Conservation (phyloP, 30 jellyfish, hydroid and myxozoan genomes). For the Aurelia sp. region DNA sequence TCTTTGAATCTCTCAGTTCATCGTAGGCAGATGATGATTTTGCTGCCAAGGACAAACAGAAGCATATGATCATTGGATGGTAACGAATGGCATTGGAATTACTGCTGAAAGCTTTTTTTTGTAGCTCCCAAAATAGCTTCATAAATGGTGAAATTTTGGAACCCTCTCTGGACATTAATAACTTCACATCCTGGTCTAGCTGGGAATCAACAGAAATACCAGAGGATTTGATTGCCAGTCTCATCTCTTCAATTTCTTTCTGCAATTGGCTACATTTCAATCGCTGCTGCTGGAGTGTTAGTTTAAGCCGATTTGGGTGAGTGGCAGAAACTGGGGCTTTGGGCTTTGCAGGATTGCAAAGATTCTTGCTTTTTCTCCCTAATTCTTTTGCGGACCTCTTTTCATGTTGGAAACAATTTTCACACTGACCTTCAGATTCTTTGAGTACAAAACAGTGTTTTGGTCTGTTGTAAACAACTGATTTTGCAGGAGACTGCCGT, state of each 20-base stretch:
- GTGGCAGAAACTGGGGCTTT: constrained; percentile 57
- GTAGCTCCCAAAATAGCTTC: constrained; percentile 88
- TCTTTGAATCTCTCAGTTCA: constrained; percentile 60
- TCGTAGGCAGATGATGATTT: constrained; percentile 83
- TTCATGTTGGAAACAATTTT: neutral
- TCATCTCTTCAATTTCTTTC: constrained; percentile 38
- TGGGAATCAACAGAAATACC: constrained; percentile 17
- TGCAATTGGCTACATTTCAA: constrained; percentile 44
- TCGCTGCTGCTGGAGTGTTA: constrained; percentile 56
- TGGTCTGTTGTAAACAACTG: constrained; percentile 32
- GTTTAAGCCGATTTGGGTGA: constrained; percentile 45
- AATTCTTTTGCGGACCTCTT: neutral
- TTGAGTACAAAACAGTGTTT: constrained; percentile 31
- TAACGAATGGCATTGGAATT: constrained; percentile 70
- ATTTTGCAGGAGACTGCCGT: constrained; percentile 5
- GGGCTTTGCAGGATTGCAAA: constrained; percentile 45
- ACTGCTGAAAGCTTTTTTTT: constrained; percentile 52
- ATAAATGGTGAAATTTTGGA: constrained; percentile 74
- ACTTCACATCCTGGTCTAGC: constrained; percentile 25
- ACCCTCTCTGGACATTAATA: constrained; percentile 22
- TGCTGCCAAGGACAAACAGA: constrained; percentile 75
- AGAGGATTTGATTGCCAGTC: constrained; percentile 23
- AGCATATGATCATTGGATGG: constrained; percentile 85
- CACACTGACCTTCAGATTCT: constrained; percentile 19
- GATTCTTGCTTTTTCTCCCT: neutral